Conservation (phyloP, 1,140 invertebrate genomes). For the Dreissena rostriformis region DNA sequence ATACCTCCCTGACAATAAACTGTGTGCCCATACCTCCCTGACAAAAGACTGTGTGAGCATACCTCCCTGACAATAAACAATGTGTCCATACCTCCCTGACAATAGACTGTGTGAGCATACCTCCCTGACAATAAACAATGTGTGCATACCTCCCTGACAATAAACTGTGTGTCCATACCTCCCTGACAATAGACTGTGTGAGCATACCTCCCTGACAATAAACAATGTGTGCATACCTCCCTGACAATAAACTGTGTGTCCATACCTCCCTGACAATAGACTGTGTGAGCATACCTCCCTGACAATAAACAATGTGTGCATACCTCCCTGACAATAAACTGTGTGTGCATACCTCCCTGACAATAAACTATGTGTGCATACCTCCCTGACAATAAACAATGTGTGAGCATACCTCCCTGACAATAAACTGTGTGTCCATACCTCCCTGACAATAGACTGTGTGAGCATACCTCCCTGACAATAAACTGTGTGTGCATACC, state of each 20-base stretch:
- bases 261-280: slow-evolving; percentile 91
- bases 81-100: too few species aligned
- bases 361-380: slow-evolving; percentile 85
- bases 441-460: slow-evolving; percentile 89
- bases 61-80: slow-evolving; percentile 94
- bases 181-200: slow-evolving; percentile 86
- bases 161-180: slow-evolving; percentile 86
- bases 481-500: slow-evolving; percentile 86
- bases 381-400: slow-evolving; percentile 91
- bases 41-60: slow-evolving; percentile 3
- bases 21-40: too few species aligned
- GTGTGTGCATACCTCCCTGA: slow-evolving; percentile 87
- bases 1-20: slow-evolving; percentile 93
- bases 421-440: slow-evolving; percentile 85
- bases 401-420: slow-evolving; percentile 87
- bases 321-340: too few species aligned
- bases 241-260: slow-evolving; percentile 86
- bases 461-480: slow-evolving; percentile 88
- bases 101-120: slow-evolving; percentile 82
- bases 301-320: too few species aligned
- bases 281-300: slow-evolving; percentile 86
- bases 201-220: slow-evolving; percentile 90
- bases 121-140: slow-evolving; percentile 89
- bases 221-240: slow-evolving; percentile 86
- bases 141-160: slow-evolving; percentile 90